Evolutionary conservation across 2,797 vertebrate species (phyloP), one percentile per base, ranked within the genome.

Genomic region (Fundulus diaphanus): DNA sequence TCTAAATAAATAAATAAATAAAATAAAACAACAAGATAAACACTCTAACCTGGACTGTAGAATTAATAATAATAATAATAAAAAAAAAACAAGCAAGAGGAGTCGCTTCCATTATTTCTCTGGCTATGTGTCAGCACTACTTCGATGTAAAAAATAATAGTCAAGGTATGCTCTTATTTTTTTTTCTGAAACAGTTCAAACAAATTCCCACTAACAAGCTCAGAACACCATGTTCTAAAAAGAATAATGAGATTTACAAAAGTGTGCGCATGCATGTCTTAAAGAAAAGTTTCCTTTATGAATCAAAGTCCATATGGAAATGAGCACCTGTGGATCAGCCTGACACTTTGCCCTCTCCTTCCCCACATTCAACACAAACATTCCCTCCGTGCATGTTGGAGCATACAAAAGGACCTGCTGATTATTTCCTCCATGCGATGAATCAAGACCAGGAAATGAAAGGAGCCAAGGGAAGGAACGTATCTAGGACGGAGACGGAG

Each of bases 331-430:
- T 70, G 24, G n/a, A 63, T 63, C 65, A 56, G 69, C 37, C 52
- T 31, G 1, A 29, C 46, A 31, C 44, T 37, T 31, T 7, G 8
- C 44, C 37, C 68, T 76, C 56, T 40, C 11, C 46, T 49, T 27
- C 15, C 56, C 59, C 59, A 73, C 24, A 51, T 51, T 27, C 48
- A 63, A 73, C 59, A 65, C n/a, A 46, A 73, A 73, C n/a, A 31
- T 33, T 65, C 59, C 51, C 31, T 65, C 22, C 1, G 59, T 35
- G 31, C 72, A 73, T 73, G 72, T 51, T 49, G 46, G 5, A 49
- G 72, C 59, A 73, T 65, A 72, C 70, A 65, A 65, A 73, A 65
- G 27, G 65, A 48, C 29, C 57, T n/a, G 72, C 33, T 63, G 72
- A 73, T 73, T 33, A n/a, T 33, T 24, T 24, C 29, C 46, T 51